These are phyloP conservation scores for Gopherus flavomarginatus DNA, from an alignment of 2,113 vertebrate genomes.

Conservation along the genomic window DNA sequence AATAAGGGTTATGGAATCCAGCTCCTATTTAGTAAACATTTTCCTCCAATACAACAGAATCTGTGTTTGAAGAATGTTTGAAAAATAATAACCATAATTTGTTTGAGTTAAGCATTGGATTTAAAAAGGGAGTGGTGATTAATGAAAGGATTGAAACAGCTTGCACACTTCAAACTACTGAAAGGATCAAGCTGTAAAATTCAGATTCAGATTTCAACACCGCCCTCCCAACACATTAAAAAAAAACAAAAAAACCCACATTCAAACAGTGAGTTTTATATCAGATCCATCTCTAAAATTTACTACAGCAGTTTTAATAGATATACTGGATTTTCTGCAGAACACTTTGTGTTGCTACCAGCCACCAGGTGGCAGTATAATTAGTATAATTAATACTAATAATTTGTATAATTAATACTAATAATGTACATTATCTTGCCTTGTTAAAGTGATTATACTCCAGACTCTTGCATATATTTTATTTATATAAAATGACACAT, in stretches of 20 bases:
- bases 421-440: background rate
- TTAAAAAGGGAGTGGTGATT: background rate
- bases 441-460: conserved; percentile 24
- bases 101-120: background rate
- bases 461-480: background rate
- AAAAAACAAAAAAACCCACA: background rate
- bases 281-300: background rate
- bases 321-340: conserved; percentile 18
- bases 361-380: conserved; percentile 66
- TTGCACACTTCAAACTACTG: background rate
- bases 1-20: background rate
- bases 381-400: conserved; percentile 23
- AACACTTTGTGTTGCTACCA: background rate
- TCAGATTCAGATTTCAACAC: background rate
- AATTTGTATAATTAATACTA: background rate
- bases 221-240: background rate
- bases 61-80: background rate
- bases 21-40: background rate
- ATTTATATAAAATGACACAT: conserved; percentile 2
- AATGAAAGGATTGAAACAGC: background rate
- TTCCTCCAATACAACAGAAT: background rate
- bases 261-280: background rate
- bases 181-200: rapidly evolving
- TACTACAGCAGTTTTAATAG: conserved; percentile 15
- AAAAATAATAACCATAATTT: background rate